phyloP scores from a whole-genome alignment of 2,888 invertebrate species.

The Cheilosia vernalis region DNA sequence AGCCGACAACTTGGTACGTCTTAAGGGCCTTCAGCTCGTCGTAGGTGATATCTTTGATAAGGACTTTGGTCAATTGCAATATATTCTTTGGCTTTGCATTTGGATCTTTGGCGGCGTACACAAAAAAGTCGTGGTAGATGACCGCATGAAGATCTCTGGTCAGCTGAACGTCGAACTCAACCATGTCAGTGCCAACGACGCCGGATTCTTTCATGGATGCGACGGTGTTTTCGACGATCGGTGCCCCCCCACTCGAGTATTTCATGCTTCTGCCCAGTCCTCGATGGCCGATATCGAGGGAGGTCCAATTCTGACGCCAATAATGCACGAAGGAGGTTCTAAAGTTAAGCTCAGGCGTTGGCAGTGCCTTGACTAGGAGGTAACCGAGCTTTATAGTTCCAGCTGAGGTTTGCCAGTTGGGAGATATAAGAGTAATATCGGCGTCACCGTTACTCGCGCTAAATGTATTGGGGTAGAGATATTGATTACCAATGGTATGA shows the following conservation, averaged over 20 bases:
- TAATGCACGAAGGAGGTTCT: slow-evolving; percentile 91
- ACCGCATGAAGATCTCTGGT: slow-evolving; percentile 97
- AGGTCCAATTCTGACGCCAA: slow-evolving; percentile 93
- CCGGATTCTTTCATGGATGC: slow-evolving; percentile 96
- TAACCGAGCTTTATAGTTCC: slow-evolving; percentile 88
- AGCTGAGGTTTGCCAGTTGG: slow-evolving; percentile 90
- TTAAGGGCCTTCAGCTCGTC: slow-evolving; percentile 95
- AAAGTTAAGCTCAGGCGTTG: slow-evolving; percentile 86
- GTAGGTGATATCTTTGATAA: slow-evolving; percentile 96
- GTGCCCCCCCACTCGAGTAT: slow-evolving; percentile 85
- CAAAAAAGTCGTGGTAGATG: slow-evolving; percentile 95
- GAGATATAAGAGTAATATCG: slow-evolving; percentile 91
- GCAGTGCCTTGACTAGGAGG: slow-evolving; percentile 82
- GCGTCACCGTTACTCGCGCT: slow-evolving; percentile 90
- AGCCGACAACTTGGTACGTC: slow-evolving; percentile 92
- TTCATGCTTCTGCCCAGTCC: slow-evolving; percentile 96
- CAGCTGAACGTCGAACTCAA: slow-evolving; percentile 99
- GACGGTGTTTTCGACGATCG: slow-evolving; percentile 93
- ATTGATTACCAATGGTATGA: slow-evolving; percentile 92
- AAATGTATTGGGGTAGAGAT: slow-evolving; percentile 91
- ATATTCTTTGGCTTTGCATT: slow-evolving; percentile 87
- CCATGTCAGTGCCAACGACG: slow-evolving; percentile 96
- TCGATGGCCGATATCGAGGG: slow-evolving; percentile 96
- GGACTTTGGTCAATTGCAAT: slow-evolving; percentile 94
- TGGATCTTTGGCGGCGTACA: slow-evolving; percentile 93